Evolutionary conservation across 2,797 vertebrate species (phyloP), one percentile per base, ranked within the genome.

Genomic region (Eremophila alpestris): DNA sequence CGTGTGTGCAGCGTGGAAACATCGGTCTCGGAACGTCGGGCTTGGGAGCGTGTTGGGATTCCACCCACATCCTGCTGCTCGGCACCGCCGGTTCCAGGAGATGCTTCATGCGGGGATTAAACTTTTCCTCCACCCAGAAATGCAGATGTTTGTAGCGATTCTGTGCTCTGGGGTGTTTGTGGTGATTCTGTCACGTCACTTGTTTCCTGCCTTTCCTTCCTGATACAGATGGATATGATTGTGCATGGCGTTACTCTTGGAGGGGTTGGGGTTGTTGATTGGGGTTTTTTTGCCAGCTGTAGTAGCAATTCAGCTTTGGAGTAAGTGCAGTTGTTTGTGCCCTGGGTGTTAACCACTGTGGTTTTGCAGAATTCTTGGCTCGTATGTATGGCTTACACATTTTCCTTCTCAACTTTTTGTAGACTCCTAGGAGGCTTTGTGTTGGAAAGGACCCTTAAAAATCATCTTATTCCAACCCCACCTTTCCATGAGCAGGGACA

Each of bases 31-130:
- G 38, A 10, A 6, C 5, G 16, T 10, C 3, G 10, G 80, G 21
- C 23, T 30, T n/a, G 0, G 9, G 1, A 8, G 9, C 17, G 3
- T 24, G 38, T 2, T 38, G 11, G 23, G 13, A 3, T 20, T 6
- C 17, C 75, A 0, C 32, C 36, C 26, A 2, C 36, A 9, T 20
- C 90, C 68, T 2, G 40, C 64, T 62, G 38, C 83, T 43, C 5
- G 1, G 24, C 56, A 5, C 30, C 30, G n/a, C 41, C 65, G 0
- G 13, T 11, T 23, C 74, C 70, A 0, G 49, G 43, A 13, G 13
- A 0, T 21, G 69, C 26, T 19, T 8, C 58, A 2, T 22, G 29
- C 12, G 27, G 19, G 51, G 21, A 3, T 5, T 3, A 58, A 94
- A 89, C 67, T 95, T 96, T 75, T 56, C 48, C 27, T 54, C 34